phyloP scores from a whole-genome alignment of 2,113 vertebrate genomes.

The Artemisiospiza belli region DNA sequence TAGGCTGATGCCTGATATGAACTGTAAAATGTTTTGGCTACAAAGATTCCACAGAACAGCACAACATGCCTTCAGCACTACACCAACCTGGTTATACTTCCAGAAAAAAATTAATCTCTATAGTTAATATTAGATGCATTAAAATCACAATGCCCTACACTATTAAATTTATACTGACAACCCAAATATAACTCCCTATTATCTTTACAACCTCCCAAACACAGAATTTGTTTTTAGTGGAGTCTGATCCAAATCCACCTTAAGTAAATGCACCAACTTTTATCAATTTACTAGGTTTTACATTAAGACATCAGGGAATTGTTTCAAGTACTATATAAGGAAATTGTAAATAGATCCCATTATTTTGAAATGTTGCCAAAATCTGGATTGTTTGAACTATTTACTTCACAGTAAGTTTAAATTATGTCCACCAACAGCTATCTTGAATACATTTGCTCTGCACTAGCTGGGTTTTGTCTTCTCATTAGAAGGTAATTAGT shows the following conservation, averaged over 20 bases:
- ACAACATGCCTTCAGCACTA: background rate
- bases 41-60: background rate
- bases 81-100: background rate
- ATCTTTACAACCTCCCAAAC: background rate
- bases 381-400: background rate
- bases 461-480: background rate
- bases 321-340: background rate
- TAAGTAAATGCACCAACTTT: background rate
- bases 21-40: background rate
- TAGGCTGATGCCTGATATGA: background rate
- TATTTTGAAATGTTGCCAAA: constrained; percentile 1
- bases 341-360: background rate
- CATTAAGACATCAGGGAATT: background rate
- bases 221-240: background rate
- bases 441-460: background rate
- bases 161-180: background rate
- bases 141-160: background rate
- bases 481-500: background rate
- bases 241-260: background rate
- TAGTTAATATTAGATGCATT: background rate
- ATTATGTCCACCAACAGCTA: background rate
- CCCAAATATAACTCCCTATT: background rate
- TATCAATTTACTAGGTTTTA: background rate
- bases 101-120: background rate
- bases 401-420: background rate